phyloP scores from a whole-genome alignment of 2,113 vertebrate genomes.

The Muscicapa adusta region DNA sequence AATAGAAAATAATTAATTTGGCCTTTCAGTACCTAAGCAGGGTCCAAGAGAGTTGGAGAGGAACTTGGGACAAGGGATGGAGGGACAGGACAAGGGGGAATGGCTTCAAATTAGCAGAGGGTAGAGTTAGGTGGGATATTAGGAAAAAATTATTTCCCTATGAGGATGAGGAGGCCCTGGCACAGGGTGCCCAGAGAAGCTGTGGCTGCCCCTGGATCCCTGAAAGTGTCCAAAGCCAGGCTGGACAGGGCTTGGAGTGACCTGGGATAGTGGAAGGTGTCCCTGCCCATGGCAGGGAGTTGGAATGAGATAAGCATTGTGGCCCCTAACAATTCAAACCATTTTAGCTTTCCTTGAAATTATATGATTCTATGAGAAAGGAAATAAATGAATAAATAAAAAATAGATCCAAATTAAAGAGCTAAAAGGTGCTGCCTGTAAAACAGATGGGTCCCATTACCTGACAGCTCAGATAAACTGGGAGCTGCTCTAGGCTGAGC shows the following conservation, averaged over 20 bases:
- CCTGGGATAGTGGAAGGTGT: rapidly evolving
- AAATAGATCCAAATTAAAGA: not conserved
- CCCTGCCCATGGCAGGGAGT: rapidly evolving
- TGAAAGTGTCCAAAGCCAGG: not conserved
- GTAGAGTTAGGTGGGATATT: not conserved
- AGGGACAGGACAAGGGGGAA: not conserved
- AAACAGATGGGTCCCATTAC: not conserved
- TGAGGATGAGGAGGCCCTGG: rapidly evolving
- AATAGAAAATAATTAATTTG: not conserved
- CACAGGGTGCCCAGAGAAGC: not conserved
- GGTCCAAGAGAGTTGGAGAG: not conserved
- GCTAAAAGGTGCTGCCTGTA: not conserved
- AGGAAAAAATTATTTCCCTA: not conserved
- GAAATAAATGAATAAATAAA: not conserved
- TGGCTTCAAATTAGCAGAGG: not conserved
- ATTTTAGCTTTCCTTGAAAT: not conserved
- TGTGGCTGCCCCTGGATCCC: not conserved
- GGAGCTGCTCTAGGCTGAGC: not conserved
- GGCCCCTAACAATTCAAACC: not conserved
- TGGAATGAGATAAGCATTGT: not conserved
- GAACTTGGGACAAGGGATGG: not conserved
- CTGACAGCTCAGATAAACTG: not conserved
- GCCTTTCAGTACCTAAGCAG: not conserved
- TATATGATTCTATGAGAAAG: not conserved
- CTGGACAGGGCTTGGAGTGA: rapidly evolving